These are phyloP conservation scores for Pangasius krempfi DNA, from an alignment of 2,797 vertebrate genomes.

Conservation along the genomic window DNA sequence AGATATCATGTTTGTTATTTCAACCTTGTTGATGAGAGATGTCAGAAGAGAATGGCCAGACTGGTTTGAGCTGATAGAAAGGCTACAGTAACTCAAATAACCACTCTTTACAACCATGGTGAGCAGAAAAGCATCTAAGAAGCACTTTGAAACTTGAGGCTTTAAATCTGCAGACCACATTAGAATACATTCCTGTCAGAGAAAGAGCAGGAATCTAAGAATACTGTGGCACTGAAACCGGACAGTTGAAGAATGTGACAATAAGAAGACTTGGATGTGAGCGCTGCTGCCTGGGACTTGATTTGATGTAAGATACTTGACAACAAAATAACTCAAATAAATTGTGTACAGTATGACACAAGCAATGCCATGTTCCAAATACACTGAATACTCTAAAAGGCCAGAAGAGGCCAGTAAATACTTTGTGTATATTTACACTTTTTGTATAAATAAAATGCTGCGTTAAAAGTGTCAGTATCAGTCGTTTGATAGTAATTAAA, in stretches of 20 bases:
- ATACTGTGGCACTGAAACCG: neutral
- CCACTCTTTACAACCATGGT: neutral
- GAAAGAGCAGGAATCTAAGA: neutral
- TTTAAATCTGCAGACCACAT: neutral
- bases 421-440: neutral
- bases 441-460: constrained; percentile 8
- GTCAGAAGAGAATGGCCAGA: neutral
- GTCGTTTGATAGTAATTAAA: neutral
- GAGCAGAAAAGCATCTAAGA: neutral
- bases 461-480: neutral
- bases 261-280: neutral
- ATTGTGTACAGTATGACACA: neutral
- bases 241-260: neutral
- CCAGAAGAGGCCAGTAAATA: neutral
- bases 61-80: neutral
- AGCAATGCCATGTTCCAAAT: neutral
- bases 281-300: neutral
- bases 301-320: neutral
- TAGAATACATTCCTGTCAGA: neutral
- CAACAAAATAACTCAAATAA: neutral
- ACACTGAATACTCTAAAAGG: neutral
- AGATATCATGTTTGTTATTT: neutral
- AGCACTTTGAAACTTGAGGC: neutral
- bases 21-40: neutral
- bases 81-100: neutral